Percentiles rank a stretch among this genome's conserved stretches.
phyloP scores from a whole-genome alignment of 2,113 vertebrate species.

The Mus spicilegus region DNA sequence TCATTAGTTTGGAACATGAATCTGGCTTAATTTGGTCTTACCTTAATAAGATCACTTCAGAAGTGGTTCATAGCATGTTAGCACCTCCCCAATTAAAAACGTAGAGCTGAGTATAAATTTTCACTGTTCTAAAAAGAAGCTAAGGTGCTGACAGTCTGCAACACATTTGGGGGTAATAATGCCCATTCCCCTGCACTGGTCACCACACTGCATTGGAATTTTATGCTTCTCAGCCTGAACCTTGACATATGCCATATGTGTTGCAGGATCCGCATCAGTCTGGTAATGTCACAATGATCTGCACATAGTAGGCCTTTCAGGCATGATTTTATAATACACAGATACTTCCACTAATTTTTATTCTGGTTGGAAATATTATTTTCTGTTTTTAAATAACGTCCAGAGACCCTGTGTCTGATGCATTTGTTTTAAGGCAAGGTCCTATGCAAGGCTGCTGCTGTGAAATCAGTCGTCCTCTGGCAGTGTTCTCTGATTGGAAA shows the following conservation, averaged over 20 bases:
- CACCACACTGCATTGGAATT: fast-evolving
- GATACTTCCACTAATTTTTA: neutral
- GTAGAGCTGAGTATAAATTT: neutral
- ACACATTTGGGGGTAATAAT: neutral
- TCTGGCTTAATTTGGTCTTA: neutral
- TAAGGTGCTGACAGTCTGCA: neutral
- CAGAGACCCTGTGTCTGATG: neutral
- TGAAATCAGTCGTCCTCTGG: neutral
- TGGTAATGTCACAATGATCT: neutral
- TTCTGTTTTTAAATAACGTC: slow-evolving; percentile 20
- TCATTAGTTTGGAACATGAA: slow-evolving; percentile 20
- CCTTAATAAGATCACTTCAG: slow-evolving; percentile 12
- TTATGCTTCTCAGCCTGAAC: neutral
- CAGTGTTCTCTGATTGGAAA: neutral
- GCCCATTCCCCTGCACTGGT: neutral
- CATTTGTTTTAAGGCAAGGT: slow-evolving; percentile 11
- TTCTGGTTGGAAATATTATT: neutral
- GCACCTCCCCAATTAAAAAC: neutral
- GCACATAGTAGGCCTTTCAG: neutral
- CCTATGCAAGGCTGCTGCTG: neutral
- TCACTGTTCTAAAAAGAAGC: neutral
- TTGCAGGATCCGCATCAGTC: neutral
- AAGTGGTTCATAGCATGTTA: neutral
- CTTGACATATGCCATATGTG: fast-evolving
- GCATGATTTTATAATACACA: neutral